A percentile compares a stretch with the other conserved stretches of the same genome.
Conservation (phyloP, 2,888 invertebrate species). For the Trissolcus japonicus region DNA sequence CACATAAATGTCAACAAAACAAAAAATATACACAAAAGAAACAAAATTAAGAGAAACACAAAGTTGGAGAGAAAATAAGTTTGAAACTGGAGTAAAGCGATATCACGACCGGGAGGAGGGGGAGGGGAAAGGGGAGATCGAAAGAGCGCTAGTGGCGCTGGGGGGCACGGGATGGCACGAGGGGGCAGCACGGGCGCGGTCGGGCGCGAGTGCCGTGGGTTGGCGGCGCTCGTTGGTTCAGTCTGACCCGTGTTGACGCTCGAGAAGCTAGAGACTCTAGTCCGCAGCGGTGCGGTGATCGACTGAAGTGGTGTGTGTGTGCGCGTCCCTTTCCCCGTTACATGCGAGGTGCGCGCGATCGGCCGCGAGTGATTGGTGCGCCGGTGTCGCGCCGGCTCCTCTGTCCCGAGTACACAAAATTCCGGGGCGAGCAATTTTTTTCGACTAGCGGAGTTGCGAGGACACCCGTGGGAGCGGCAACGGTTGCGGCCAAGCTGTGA, state of each 20-base stretch:
- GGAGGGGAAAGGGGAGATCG: background rate
- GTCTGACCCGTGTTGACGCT: slow-evolving; percentile 33
- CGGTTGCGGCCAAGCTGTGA: background rate
- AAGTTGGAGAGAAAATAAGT: too few species aligned
- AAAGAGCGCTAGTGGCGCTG: background rate
- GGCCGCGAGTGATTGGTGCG: slow-evolving; percentile 42
- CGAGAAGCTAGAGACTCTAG: slow-evolving; percentile 14
- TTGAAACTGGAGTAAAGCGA: background rate
- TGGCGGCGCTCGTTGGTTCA: slow-evolving; percentile 26
- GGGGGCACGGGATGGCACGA: background rate
- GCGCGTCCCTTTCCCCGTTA: slow-evolving; percentile 34
- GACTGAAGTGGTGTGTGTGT: slow-evolving; percentile 9
- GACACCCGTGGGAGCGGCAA: background rate
- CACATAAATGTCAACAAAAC: too few species aligned
- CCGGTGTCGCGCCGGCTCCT: slow-evolving; percentile 50
- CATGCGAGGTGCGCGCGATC: slow-evolving; percentile 30
- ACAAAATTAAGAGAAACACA: too few species aligned
- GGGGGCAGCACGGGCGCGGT: slow-evolving; percentile 9
- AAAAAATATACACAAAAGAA: too few species aligned
- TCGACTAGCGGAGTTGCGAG: too few species aligned
- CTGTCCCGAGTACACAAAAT: slow-evolving; percentile 3
- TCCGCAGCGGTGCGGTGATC: slow-evolving; percentile 5
- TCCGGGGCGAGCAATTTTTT: background rate
- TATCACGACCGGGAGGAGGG: background rate
- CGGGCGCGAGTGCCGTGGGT: slow-evolving; percentile 6